These are phyloP conservation scores for Eupelmus urozonus DNA, from an alignment of 2,888 invertebrate genomes.

Conservation along the genomic window DNA sequence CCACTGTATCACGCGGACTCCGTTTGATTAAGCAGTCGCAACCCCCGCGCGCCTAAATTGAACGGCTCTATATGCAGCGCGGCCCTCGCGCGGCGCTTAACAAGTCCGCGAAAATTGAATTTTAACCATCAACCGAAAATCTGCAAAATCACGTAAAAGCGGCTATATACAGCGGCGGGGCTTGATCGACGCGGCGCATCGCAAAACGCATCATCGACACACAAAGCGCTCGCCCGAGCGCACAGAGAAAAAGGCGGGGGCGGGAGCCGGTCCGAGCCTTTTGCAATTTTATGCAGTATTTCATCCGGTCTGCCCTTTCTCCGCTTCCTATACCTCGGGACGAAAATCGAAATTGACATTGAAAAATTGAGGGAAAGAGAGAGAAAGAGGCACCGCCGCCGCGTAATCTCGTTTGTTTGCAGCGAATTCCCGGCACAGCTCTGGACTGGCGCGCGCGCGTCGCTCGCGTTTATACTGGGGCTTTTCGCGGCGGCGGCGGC, in stretches of 20 bases:
- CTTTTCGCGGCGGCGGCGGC: not conserved
- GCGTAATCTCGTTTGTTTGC: conserved; percentile 64
- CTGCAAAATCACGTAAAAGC: conserved; percentile 59
- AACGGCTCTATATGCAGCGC: not conserved
- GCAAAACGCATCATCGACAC: too few species aligned
- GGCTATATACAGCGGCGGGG: conserved; percentile 52
- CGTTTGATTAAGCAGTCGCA: conserved; percentile 14
- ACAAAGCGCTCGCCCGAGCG: not conserved
- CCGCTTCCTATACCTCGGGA: not conserved
- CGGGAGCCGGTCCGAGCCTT: conserved; percentile 13
- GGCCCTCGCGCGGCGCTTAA: not conserved
- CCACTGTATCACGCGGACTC: not conserved
- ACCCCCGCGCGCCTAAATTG: conserved; percentile 10
- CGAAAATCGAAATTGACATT: conserved; percentile 61
- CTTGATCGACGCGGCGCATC: conserved; percentile 48
- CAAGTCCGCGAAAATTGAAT: conserved; percentile 49
- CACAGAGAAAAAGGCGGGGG: not conserved
- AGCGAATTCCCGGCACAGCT: conserved; percentile 31
- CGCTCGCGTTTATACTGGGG: conserved; percentile 1
- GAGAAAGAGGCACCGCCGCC: conserved; percentile 41
- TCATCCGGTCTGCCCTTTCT: conserved; percentile 35
- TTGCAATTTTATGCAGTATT: conserved; percentile 56
- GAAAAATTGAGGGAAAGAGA: conserved; percentile 61
- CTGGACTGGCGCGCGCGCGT: not conserved
- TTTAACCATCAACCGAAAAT: conserved; percentile 38